phyloP scores from a whole-genome alignment of 2,113 vertebrate genomes.

The Phalacrocorax pelagicus region DNA sequence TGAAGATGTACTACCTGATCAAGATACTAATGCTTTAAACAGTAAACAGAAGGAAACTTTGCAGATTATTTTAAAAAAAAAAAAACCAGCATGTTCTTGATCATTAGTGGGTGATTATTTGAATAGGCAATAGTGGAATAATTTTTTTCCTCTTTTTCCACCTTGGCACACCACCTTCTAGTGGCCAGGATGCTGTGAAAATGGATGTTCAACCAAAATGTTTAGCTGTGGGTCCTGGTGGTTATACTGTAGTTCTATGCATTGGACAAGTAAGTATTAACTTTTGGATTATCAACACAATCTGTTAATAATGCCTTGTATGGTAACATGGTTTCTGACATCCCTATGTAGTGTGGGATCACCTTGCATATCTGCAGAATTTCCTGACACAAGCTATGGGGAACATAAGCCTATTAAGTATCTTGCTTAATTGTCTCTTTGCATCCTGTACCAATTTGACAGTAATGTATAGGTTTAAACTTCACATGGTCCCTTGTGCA shows the following conservation, averaged over 20 bases:
- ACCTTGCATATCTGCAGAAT: not conserved
- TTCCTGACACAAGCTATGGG: not conserved
- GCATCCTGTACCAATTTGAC: not conserved
- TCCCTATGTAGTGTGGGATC: not conserved
- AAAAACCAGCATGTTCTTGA: not conserved
- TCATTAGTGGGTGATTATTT: not conserved
- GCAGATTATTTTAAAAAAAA: not conserved
- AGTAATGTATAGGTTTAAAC: not conserved
- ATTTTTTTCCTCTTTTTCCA: not conserved
- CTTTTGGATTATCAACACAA: not conserved
- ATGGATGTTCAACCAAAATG: constrained; percentile 92
- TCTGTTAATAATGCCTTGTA: not conserved
- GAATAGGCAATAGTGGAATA: not conserved
- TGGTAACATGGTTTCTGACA: not conserved
- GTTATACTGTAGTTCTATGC: constrained; percentile 84
- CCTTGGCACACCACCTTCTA: not conserved
- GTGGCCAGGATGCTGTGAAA: constrained; percentile 88
- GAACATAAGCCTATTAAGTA: not conserved
- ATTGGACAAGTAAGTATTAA: constrained; percentile 84
- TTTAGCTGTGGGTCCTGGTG: constrained; percentile 81
- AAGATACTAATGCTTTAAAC: not conserved
- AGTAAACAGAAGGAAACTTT: not conserved
- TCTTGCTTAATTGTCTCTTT: not conserved
- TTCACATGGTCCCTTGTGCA: not conserved
- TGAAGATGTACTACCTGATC: not conserved